A percentile compares a stretch with the other conserved stretches of the same genome.
Evolutionary conservation across 2,797 vertebrate species (phyloP).

Genomic region (Gastrophryne carolinensis): DNA sequence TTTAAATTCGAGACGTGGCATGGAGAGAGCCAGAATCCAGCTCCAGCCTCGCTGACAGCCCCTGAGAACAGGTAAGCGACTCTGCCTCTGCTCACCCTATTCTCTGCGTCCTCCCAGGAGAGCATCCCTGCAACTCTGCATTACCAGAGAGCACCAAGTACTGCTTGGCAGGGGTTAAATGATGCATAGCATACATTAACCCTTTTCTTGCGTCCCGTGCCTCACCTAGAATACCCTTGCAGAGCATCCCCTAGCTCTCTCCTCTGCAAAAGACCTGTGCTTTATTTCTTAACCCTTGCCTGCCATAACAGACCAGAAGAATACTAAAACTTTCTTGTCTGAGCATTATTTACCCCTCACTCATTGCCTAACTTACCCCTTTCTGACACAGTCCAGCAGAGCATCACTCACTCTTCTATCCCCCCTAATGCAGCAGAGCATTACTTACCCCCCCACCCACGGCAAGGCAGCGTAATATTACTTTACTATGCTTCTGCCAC

Average conservation of each 20-base stretch:
- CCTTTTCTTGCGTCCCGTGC: too few species aligned
- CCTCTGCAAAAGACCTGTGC: too few species aligned
- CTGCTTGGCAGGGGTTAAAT: background rate
- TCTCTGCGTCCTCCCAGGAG: background rate
- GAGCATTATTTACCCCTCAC: too few species aligned
- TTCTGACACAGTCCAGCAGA: background rate
- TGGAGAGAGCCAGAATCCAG: constrained; percentile 9
- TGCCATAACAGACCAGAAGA: too few species aligned
- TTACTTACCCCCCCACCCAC: too few species aligned
- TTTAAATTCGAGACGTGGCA: constrained; percentile 29
- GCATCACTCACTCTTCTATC: background rate
- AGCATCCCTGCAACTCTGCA: background rate
- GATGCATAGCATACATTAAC: background rate
- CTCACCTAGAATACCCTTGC: background rate
- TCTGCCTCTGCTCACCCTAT: background rate
- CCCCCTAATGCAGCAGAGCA: background rate
- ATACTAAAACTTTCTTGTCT: too few species aligned
- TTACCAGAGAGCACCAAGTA: too few species aligned
- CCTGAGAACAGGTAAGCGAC: constrained; percentile 27
- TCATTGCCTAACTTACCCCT: background rate
- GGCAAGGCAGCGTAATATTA: too few species aligned
- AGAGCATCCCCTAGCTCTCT: background rate
- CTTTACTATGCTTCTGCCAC: too few species aligned
- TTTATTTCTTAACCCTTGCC: too few species aligned
- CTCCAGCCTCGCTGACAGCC: background rate